Percentiles rank a stretch among this genome's conserved stretches.
phyloP scores from a whole-genome alignment of 2,888 invertebrate genomes.

The Zhengitettix transpicula region DNA sequence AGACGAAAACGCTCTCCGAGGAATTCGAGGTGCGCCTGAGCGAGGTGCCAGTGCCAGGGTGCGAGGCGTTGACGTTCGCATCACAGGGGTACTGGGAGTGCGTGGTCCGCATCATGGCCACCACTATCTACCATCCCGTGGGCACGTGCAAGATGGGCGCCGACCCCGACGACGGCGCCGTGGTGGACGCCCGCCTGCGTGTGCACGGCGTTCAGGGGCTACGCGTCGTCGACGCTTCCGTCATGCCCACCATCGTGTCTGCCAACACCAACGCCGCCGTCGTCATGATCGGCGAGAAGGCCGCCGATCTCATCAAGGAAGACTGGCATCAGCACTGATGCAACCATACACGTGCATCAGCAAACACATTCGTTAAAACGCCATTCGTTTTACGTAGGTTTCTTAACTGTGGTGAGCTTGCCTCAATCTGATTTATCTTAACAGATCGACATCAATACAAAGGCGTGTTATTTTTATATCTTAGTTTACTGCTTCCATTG shows the following conservation, averaged over 20 bases:
- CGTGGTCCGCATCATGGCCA: conserved; percentile 66
- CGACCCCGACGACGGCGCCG: conserved; percentile 54
- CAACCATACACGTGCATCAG: too few species aligned
- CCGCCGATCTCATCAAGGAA: conserved; percentile 68
- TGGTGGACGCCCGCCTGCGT: conserved; percentile 61
- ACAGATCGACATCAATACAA: too few species aligned
- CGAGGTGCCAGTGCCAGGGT: conserved; percentile 47
- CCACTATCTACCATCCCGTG: conserved; percentile 81
- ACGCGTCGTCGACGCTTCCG: conserved; percentile 70
- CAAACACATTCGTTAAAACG: too few species aligned
- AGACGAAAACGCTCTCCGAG: conserved; percentile 57
- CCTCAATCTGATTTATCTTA: too few species aligned
- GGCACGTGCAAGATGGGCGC: conserved; percentile 85
- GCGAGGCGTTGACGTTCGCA: conserved; percentile 30
- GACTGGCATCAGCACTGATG: conserved; percentile 39
- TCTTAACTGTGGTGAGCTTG: too few species aligned
- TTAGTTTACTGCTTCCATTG: too few species aligned
- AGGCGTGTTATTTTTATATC: too few species aligned
- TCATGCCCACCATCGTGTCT: conserved; percentile 77
- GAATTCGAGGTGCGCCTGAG: conserved; percentile 59
- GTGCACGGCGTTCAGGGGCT: conserved; percentile 60
- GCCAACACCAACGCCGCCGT: conserved; percentile 83
- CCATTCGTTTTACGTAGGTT: too few species aligned
- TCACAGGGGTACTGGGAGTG: conserved; percentile 77
- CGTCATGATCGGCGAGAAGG: conserved; percentile 82